These are phyloP conservation scores for Nothoprocta perdicaria DNA, from an alignment of 2,113 vertebrate genomes.

Conservation along the genomic window DNA sequence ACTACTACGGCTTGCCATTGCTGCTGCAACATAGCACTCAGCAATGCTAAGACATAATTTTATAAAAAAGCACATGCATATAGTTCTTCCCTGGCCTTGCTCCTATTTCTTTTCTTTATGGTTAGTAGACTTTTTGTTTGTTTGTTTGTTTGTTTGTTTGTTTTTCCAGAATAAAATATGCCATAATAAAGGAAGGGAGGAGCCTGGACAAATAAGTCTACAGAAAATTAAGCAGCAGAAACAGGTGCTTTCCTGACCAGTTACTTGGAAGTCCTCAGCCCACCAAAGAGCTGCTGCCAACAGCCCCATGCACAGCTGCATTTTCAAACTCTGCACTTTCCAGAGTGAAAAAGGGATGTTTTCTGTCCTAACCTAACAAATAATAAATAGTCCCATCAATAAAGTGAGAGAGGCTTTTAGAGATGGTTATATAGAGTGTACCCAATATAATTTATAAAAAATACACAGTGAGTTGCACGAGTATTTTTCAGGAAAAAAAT, in stretches of 20 bases:
- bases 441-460: background rate
- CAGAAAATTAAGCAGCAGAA: conserved; percentile 6
- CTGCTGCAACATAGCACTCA: background rate
- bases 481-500: background rate
- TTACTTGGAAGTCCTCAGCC: background rate
- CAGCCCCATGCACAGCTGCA: background rate
- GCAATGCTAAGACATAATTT: background rate
- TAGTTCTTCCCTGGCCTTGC: background rate
- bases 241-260: background rate
- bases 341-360: background rate
- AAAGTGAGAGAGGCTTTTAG: conserved; percentile 33
- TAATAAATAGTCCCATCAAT: conserved; percentile 5
- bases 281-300: background rate
- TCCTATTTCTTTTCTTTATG: background rate
- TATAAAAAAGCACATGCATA: background rate
- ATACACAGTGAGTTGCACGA: background rate
- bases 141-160: background rate
- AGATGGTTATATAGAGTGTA: conserved; percentile 12
- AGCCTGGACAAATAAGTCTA: background rate
- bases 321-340: background rate
- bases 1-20: background rate
- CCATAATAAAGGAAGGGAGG: conserved; percentile 13
- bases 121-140: background rate
- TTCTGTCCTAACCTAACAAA: background rate
- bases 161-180: background rate